Evolutionary conservation across 2,113 vertebrate genomes (phyloP), one percentile per base, ranked within the genome.

Genomic region (Muscicapa adusta): DNA sequence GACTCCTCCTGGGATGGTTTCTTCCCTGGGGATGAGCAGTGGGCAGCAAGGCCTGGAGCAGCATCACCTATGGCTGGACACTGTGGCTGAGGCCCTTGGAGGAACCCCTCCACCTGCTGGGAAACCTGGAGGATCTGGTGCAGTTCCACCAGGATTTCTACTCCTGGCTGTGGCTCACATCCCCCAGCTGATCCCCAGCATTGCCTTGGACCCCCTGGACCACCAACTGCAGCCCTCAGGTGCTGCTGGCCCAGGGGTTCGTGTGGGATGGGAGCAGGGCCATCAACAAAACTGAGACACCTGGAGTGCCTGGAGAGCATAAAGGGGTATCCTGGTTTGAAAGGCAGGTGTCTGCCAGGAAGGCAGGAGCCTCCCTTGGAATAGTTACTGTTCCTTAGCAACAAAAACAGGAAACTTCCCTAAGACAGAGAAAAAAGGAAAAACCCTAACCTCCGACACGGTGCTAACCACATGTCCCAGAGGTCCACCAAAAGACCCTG

Each of bases 21-120:
- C 15, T 5, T 56, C 29, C 15, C 24, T 56, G 18, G 29, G 70
- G 13, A 26, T 25, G 36, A 31, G 51, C 51, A 42, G 60, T 17
- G 42, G 43, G 36, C 42, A 42, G 42, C 42, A 33, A 53, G 53
- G 70, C 60, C 70, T 74, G 70, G 29, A 40, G 29, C 19, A 48
- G 24, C 1, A 1, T 16, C 60, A 48, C 29, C 4, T 12, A 11
- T 2, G 5, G 50, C 31, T 1, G 4, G 31, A 50, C 29, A 29
- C 19, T 82, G 1, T 82, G 1, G 31, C 45, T 9, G 14, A 14
- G 7, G 43, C 5, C 23, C 29, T 34, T 28, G 34, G 7, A 36
- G 24, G 23, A 50, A 4, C 36, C 13, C 3, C 10, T 48, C 18
- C 15, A 8, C n/a, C 42, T 40, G 11, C 42, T 85, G 60, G 51